Evolutionary conservation across 2,113 vertebrate species (phyloP).

Genomic region (Chaetura pelagica): DNA sequence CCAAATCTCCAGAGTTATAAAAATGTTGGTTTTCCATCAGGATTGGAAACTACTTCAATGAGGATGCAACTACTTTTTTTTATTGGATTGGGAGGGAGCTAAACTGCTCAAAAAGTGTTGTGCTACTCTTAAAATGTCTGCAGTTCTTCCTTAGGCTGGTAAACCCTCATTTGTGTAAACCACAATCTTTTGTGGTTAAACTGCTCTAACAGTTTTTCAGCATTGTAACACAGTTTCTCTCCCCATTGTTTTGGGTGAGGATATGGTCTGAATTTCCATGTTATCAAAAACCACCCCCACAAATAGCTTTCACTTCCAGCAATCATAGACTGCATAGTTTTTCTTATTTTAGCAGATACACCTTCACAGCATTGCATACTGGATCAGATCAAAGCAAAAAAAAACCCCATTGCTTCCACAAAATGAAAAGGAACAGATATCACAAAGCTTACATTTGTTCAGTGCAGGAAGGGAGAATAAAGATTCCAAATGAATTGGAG

Average conservation of each 20-base stretch:
- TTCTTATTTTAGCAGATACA: not conserved
- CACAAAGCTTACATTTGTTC: constrained; percentile 17
- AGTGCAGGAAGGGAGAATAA: constrained; percentile 8
- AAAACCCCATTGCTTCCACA: not conserved
- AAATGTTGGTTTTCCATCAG: not conserved
- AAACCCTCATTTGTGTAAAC: constrained; percentile 30
- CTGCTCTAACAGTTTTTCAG: not conserved
- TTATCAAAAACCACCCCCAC: constrained; percentile 28
- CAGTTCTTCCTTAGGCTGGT: not conserved
- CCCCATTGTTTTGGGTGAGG: not conserved
- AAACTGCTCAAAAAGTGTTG: not conserved
- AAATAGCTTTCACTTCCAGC: constrained; percentile 32
- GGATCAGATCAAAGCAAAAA: constrained; percentile 11
- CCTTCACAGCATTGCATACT: not conserved
- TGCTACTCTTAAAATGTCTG: not conserved
- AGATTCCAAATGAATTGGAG: not conserved
- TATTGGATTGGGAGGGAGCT: not conserved
- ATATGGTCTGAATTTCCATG: constrained; percentile 24
- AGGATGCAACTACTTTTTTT: not conserved
- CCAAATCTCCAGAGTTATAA: not conserved
- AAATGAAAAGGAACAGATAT: not conserved
- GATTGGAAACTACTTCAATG: not conserved
- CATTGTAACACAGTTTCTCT: not conserved
- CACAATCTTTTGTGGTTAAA: constrained; percentile 23
- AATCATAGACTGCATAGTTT: constrained; percentile 4